Base-by-base conservation (phyloP, 1,140 invertebrate species). In the Tetranychus cinnabarinus region DNA sequence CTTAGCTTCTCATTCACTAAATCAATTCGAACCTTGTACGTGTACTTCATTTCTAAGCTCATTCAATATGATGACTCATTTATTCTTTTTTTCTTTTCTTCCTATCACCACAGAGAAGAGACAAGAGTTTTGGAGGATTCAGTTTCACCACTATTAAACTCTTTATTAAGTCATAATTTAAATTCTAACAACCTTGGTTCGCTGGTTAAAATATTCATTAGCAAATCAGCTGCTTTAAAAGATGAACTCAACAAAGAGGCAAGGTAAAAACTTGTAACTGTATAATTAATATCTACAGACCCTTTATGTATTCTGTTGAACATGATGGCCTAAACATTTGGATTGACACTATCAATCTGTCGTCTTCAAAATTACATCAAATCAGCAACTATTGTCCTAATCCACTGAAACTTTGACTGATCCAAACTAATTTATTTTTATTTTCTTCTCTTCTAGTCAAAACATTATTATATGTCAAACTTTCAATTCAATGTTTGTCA, bases 401-500 rank as follows among this genome's bases (percentile, higher is more conserved):
- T 23, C 23, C 0, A 23, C 23, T 23, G 23, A 23, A 23, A 23
- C 23, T 23, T 42, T 42, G 39, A 42, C 10, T 42, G 39, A 42
- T 42, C 10, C 10, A 6, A 42, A 42, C 10, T 42, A 23, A 5
- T 42, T 10, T 42, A 42, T 42, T 42, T 42, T 58, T 47, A 58
- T 34, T 50, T 50, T 23, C 8, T 60, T 1, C 13, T 34, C 8
- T 35, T 60, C n/a, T 34, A 63, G 64, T 56, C 60, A 57, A 23
- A 62, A 66, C 31, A n/a, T 62, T 31, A 34, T 60, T 36, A 46
- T 63, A 55, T 97, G 90, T 88, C 91, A 96, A 73, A 83, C 88
- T 0, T 88, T 86, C 70, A 97, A 97, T 75, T 85, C 86, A 0
- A 72, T 97, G 39, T 92, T 95, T 69, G 83, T 93, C 31, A 81